phyloP scores from a whole-genome alignment of 2,113 vertebrate species.

The Struthidea cinerea region DNA sequence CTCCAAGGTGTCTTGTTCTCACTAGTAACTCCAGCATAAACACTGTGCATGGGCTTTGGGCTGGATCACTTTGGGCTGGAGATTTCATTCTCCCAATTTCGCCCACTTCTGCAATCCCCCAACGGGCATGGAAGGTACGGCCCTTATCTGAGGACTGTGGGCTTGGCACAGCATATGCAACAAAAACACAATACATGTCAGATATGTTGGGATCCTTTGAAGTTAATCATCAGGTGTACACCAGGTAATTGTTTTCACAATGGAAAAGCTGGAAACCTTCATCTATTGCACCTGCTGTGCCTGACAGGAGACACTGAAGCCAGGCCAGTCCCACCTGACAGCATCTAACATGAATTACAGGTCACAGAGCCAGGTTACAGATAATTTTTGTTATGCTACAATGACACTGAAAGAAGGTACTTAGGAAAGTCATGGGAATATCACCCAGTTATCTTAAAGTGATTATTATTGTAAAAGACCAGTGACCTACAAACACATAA shows the following conservation, averaged over 20 bases:
- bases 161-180: not conserved
- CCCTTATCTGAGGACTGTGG: not conserved
- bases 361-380: not conserved
- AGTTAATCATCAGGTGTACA: not conserved
- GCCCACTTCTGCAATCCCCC: not conserved
- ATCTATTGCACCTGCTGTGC: not conserved
- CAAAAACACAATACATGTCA: not conserved
- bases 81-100: not conserved
- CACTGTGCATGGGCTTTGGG: not conserved
- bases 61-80: not conserved
- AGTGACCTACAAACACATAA: not conserved
- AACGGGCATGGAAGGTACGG: not conserved
- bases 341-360: fast-evolving
- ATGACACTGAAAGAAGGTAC: not conserved
- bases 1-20: not conserved
- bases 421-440: not conserved
- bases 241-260: not conserved
- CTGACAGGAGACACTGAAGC: not conserved
- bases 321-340: not conserved
- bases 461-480: not conserved
- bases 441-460: not conserved
- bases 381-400: not conserved
- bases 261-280: not conserved
- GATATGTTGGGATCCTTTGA: not conserved
- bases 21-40: not conserved